phyloP scores from a whole-genome alignment of 2,113 vertebrate species.

The Epinephelus lanceolatus region DNA sequence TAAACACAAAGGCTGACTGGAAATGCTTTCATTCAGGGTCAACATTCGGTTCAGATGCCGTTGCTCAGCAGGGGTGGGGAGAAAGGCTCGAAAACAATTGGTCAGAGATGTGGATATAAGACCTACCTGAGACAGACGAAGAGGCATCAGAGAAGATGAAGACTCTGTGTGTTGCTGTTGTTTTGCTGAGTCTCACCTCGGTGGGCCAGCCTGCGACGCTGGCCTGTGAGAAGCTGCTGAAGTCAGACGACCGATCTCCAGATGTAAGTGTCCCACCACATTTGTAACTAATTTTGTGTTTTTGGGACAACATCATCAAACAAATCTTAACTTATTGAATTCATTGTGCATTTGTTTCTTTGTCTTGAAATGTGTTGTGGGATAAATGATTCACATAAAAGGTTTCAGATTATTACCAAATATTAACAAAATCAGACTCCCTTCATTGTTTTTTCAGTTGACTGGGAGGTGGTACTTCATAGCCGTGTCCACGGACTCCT shows the following conservation, averaged over 20 bases:
- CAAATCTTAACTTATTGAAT: neutral
- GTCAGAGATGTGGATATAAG: slow-evolving; percentile 27
- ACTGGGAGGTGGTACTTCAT: slow-evolving; percentile 23
- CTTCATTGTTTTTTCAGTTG: slow-evolving; percentile 29
- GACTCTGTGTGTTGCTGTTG: slow-evolving; percentile 36
- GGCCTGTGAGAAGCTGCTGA: slow-evolving; percentile 43
- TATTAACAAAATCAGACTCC: no score
- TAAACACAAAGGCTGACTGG: neutral
- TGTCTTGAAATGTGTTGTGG: neutral
- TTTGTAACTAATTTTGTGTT: neutral
- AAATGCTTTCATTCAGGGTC: neutral
- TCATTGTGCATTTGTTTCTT: neutral
- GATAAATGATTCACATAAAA: neutral
- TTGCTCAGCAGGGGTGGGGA: neutral
- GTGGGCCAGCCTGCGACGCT: slow-evolving; percentile 41
- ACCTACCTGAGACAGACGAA: neutral
- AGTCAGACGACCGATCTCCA: slow-evolving; percentile 6
- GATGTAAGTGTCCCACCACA: slow-evolving; percentile 43
- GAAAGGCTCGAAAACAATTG: slow-evolving; percentile 17
- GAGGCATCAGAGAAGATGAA: slow-evolving; percentile 40
- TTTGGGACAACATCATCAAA: neutral
- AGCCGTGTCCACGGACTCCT: fast-evolving
- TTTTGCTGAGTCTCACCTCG: slow-evolving; percentile 50
- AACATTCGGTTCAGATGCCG: neutral
- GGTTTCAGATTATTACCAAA: neutral